Evolutionary conservation across 2,797 vertebrate genomes (phyloP), one percentile per base, ranked within the genome.

Genomic region (Helicolenus hilgendorfi): DNA sequence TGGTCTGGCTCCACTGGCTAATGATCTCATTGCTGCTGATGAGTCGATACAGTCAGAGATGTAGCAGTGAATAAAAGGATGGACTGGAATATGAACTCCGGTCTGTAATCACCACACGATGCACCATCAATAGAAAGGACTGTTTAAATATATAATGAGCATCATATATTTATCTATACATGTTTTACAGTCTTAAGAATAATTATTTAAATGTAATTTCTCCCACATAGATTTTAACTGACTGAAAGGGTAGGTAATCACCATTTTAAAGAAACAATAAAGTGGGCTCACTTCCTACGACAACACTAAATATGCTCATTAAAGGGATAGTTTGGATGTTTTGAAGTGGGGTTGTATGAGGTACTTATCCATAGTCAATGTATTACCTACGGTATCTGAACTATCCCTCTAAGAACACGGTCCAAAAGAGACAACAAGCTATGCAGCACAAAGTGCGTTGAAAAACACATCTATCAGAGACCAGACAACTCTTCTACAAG

Each of bases 21-120:
- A 94, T 95, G 94, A 95, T 92, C 90, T 95, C 91, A 94, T 91
- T 83, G 92, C 89, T 92, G 89, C 91, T 86, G 89, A 94, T 94
- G 93, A 96, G 86, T 95, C 86, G 68, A 94, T 91, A 74, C 72
- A 87, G 89, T 84, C 84, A 35, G 76, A 90, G 88, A 91, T 83
- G 87, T 62, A 65, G 84, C 88, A 64, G 88, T 55, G 87, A 84
- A 64, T 84, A 67, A 89, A 84, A 79, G 53, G 69, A 87, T 0
- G 56, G 62, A 88, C 70, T 9, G 33, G 80, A 84, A 72, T 35
- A 84, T 64, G 49, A 88, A 86, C 75, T 80, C 65, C 24, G 27
- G 74, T 9, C 24, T 3, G 53, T 71, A 71, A 88, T 75, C 76
- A 56, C 53, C 74, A 55, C 70, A 24, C 26, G 35, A 79, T 4